Evolutionary conservation across 1,140 invertebrate species (phyloP), one percentile per base, ranked within the genome.

Genomic region (Brachionus sp.): DNA sequence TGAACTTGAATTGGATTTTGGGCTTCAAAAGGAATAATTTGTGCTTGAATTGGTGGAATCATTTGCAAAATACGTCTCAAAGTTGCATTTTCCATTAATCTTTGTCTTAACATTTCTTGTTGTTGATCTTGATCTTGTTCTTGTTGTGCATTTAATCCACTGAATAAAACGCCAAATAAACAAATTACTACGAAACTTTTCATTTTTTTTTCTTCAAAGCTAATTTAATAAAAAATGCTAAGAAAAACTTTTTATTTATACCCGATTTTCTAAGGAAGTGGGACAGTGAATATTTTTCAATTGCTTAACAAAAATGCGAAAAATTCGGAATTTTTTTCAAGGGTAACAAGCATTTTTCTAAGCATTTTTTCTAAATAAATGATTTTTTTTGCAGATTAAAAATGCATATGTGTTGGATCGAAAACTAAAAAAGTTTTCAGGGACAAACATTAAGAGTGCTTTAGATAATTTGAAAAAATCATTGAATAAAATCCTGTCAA

Each of bases 1-100:
- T 75, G 70, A 23, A 75, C 70, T 75, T 75, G 70, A 6, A 75
- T n/a, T 75, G 70, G 37, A 44, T 25, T 44, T 23, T 75, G 37
- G 13, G 16, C 39, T 12, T 44, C 37, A 12, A 16, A 19, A 44
- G 70, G 70, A 44, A 75, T 19, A 12, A 75, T 75, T 46, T 75
- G 70, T 3, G 25, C 25, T 46, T 75, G 70, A 44, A 75, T 46
- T 23, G 70, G 66, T 16, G 66, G 66, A 3, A 66, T 7, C 62
- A 35, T 70, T 16, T 70, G 10, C 2, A 70, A 35, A 0, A 70
- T 70, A n/a, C 16, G 6, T 37, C n/a, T 37, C 29, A 35, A 37
- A 5, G 25, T 39, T 33, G 29, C 13, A 66, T 66, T 16, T 12
- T 16, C 50, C 3, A 19, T 53, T 6, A 53, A 23, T 23, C 2